A percentile compares a stretch with the other conserved stretches of the same genome.
phyloP scores from a whole-genome alignment of 2,113 vertebrate species.

The Ginglymostoma cirratum region DNA sequence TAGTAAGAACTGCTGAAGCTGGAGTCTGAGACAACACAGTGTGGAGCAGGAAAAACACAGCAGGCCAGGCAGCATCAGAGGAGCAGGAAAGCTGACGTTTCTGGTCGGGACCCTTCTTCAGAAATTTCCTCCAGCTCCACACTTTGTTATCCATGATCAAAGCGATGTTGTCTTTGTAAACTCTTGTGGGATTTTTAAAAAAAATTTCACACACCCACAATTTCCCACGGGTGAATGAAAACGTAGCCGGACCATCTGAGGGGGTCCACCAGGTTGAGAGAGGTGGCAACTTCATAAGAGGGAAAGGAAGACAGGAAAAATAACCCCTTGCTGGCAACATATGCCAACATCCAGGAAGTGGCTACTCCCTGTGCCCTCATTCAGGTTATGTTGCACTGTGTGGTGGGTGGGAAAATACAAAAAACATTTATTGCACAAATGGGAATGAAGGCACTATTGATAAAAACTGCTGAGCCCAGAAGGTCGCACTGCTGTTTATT shows the following conservation, averaged over 20 bases:
- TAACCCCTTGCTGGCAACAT: not conserved
- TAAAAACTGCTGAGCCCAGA: not conserved
- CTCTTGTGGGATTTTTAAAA: not conserved
- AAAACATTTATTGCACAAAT: not conserved
- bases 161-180: not conserved
- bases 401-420: not conserved
- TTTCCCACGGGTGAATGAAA: not conserved
- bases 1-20: too few relatives aligned
- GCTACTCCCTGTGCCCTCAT: too few relatives aligned
- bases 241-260: not conserved
- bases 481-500: not conserved
- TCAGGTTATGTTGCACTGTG: not conserved
- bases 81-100: too few relatives aligned
- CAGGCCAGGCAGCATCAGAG: too few relatives aligned
- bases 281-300: slow-evolving; percentile 36
- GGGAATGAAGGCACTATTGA: not conserved
- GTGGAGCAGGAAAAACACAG: too few relatives aligned
- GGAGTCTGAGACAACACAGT: too few relatives aligned
- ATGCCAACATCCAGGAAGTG: not conserved
- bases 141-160: not conserved
- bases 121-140: too few relatives aligned
- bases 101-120: too few relatives aligned
- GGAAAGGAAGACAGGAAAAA: not conserved
- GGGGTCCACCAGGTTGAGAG: slow-evolving; percentile 27
- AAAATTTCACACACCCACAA: not conserved